Conservation (phyloP, 1,140 invertebrate species). For the Drosophila sproati region DNA sequence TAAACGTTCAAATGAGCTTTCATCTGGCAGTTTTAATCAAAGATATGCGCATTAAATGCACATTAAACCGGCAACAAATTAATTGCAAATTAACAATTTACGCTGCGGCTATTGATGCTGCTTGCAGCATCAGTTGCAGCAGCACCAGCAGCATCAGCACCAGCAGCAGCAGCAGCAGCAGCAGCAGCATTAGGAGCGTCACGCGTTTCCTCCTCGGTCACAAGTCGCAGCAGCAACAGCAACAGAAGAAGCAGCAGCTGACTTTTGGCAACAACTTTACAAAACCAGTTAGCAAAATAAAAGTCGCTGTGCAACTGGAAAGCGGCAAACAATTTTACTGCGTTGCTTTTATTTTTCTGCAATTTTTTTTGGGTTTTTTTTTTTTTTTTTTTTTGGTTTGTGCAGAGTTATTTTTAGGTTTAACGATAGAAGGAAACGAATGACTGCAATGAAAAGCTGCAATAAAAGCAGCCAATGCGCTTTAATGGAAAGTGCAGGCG, state of each 20-base stretch:
- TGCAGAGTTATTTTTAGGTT: conserved; percentile 50
- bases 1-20: conserved; percentile 62
- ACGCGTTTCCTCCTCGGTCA: conserved; percentile 68
- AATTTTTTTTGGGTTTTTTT: conserved; percentile 28
- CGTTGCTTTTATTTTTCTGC: conserved; percentile 44
- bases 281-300: conserved; percentile 63
- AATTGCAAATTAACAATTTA: conserved; percentile 75
- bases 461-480: conserved; percentile 53
- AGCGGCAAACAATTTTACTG: conserved; percentile 35
- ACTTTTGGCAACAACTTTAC: conserved; percentile 44
- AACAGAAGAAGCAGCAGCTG: conserved; percentile 41
- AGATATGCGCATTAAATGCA: conserved; percentile 69
- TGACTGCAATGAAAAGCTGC: conserved; percentile 55
- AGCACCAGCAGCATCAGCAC: conserved; percentile 37
- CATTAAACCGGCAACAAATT: conserved; percentile 72
- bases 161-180: conserved; percentile 44
- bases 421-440: conserved; percentile 79
- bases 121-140: conserved; percentile 13
- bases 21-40: conserved; percentile 55
- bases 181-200: conserved; percentile 5
- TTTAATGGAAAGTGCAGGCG: conserved; percentile 24
- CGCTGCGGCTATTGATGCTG: conserved; percentile 20
- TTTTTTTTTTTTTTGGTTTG: conserved; percentile 20
- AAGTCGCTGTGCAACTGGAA: conserved; percentile 69
- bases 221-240: conserved; percentile 23